Conservation (phyloP, 2,888 invertebrate genomes). For the Lasioglossum pauxillum region DNA sequence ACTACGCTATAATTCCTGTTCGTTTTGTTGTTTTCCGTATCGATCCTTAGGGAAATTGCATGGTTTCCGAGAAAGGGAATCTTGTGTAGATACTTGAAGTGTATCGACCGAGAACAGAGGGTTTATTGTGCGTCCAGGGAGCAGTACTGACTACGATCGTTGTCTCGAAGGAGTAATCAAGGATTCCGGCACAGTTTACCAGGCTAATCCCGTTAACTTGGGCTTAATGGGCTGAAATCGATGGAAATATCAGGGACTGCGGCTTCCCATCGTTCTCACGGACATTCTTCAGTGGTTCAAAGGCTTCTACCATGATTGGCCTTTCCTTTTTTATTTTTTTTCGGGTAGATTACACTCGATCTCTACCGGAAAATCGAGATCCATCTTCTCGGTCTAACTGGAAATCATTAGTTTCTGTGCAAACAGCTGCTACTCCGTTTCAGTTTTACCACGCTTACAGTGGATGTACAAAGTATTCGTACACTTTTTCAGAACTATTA, state of each 20-base stretch:
- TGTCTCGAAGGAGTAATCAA: slow-evolving; percentile 53
- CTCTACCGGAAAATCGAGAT: neutral
- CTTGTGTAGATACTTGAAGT: neutral
- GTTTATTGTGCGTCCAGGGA: neutral
- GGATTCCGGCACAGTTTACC: slow-evolving; percentile 37
- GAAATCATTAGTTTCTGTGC: neutral
- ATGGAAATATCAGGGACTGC: slow-evolving; percentile 56
- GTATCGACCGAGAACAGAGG: neutral
- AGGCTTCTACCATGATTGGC: neutral
- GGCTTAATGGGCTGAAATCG: slow-evolving; percentile 52
- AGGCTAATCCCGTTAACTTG: slow-evolving; percentile 48
- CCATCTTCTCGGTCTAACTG: neutral
- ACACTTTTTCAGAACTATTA: too few relatives aligned
- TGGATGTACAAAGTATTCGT: too few relatives aligned
- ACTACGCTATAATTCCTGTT: neutral
- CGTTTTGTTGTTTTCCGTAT: neutral
- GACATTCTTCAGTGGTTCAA: slow-evolving; percentile 27
- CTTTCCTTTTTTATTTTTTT: neutral
- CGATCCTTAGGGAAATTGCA: neutral
- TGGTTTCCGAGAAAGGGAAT: neutral
- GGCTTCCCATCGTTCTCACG: slow-evolving; percentile 34
- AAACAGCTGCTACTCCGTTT: neutral
- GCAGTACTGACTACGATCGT: slow-evolving; percentile 12
- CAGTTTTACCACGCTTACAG: too few relatives aligned
- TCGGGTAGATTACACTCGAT: neutral